A percentile compares a stretch with the other conserved stretches of the same genome.
phyloP scores from a whole-genome alignment of 2,888 invertebrate genomes.

The Drepana falcataria region DNA sequence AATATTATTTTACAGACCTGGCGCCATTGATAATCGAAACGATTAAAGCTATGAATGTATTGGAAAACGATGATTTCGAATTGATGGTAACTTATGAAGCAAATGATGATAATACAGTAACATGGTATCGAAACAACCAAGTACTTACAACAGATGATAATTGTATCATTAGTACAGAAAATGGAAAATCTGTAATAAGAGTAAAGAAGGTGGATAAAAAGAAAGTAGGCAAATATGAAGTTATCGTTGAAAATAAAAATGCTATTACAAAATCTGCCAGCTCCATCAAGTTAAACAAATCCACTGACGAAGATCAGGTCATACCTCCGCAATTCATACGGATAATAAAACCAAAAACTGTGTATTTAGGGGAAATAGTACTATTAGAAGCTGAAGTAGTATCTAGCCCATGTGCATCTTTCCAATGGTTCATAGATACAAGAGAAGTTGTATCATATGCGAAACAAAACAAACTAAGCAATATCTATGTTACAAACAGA shows the following conservation, averaged over 20 bases:
- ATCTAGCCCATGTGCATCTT: slow-evolving; percentile 88
- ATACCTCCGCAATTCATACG: slow-evolving; percentile 86
- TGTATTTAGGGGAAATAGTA: slow-evolving; percentile 85
- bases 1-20: slow-evolving; percentile 66
- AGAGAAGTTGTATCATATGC: slow-evolving; percentile 80
- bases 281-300: slow-evolving; percentile 86
- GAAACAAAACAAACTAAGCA: slow-evolving; percentile 80
- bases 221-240: slow-evolving; percentile 93
- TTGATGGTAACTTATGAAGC: slow-evolving; percentile 87
- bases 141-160: slow-evolving; percentile 83
- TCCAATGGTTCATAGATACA: slow-evolving; percentile 91
- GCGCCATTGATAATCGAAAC: slow-evolving; percentile 85
- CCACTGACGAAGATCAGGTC: slow-evolving; percentile 78
- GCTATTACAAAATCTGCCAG: slow-evolving; percentile 90
- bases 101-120: slow-evolving; percentile 83
- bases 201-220: slow-evolving; percentile 84
- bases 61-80: slow-evolving; percentile 82
- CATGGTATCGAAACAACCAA: slow-evolving; percentile 92
- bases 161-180: slow-evolving; percentile 77
- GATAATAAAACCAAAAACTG: slow-evolving; percentile 83
- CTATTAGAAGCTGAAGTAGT: slow-evolving; percentile 88
- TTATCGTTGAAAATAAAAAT: slow-evolving; percentile 86
- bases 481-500: slow-evolving; percentile 83
- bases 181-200: slow-evolving; percentile 81
- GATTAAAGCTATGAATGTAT: slow-evolving; percentile 85